phyloP scores from a whole-genome alignment of 1,140 invertebrate genomes.

The Papilio aristodemus region DNA sequence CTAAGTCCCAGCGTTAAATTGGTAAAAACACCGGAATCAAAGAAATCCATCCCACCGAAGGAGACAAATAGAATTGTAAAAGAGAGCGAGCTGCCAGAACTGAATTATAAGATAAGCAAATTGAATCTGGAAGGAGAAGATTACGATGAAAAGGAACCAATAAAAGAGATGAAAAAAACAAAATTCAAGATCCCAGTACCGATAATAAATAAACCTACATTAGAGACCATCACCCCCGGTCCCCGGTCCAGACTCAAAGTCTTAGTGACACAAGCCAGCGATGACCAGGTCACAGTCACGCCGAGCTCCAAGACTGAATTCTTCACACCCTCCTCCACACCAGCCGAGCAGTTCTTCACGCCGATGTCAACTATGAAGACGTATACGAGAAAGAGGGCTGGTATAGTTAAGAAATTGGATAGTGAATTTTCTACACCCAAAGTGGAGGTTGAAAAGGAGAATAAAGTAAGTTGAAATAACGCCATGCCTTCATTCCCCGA shows the following conservation, averaged over 20 bases:
- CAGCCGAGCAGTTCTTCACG: conserved; percentile 56
- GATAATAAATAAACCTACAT: conserved; percentile 44
- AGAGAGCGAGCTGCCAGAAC: conserved; percentile 57
- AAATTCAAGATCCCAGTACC: conserved; percentile 65
- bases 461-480: background rate
- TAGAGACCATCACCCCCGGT: conserved; percentile 52
- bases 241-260: conserved; percentile 46
- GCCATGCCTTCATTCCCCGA: background rate
- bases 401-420: conserved; percentile 64
- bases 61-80: conserved; percentile 44
- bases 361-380: conserved; percentile 57
- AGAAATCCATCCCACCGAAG: conserved; percentile 41
- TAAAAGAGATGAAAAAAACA: conserved; percentile 34
- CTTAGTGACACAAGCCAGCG: conserved; percentile 38
- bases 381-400: conserved; percentile 45
- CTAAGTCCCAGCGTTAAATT: conserved; percentile 43
- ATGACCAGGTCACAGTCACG: conserved; percentile 35
- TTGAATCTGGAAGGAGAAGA: conserved; percentile 52
- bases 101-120: conserved; percentile 56
- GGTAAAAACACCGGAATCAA: conserved; percentile 50
- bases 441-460: conserved; percentile 39
- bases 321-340: conserved; percentile 54
- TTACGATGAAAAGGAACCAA: conserved; percentile 42
- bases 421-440: conserved; percentile 55
- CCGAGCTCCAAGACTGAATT: conserved; percentile 45